Evolutionary conservation across 2,888 invertebrate species (phyloP), one percentile per base, ranked within the genome.

Genomic region (Phanerotoma sp.): DNA sequence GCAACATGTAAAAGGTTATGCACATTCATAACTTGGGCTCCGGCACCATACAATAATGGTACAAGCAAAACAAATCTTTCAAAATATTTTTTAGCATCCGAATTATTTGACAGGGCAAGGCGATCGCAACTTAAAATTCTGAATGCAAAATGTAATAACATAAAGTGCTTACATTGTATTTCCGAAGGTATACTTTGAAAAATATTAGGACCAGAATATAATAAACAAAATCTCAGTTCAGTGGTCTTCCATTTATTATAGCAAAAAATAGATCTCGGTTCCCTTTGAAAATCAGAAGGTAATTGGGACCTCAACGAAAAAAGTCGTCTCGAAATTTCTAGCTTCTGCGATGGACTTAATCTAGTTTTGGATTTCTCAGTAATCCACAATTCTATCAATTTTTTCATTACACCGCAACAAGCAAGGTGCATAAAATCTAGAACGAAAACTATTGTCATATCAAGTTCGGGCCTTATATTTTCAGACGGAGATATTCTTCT

Each of bases 221-320:
- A n/a, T n/a, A n/a, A n/a, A n/a, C n/a, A n/a, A n/a, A n/a, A n/a
- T n/a, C n/a, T n/a, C n/a, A n/a, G n/a, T n/a, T n/a, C n/a, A 30
- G 51, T 45, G 10, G 55, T 45, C 30, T 45, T 55, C 2, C 2
- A 44, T 22, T 20, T 44, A n/a, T n/a, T 20, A 2, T 22, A 7
- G 9, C 20, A 9, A n/a, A 15, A 13, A 13, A 44, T 10, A 7
- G 44, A 44, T 44, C 41, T 28, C 11, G 20, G 13, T 21, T 37
- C 46, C 21, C 56, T 18, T 16, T 56, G 32, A 18, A 46, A 46
- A n/a, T 46, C 32, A 10, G n/a, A 4, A 3, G 46, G 32, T 15
- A 46, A 9, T 15, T 46, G 32, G n/a, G n/a, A 6, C 18, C 22
- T 32, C 2, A 30, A 13, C 11, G 11, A 18, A 4, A 30, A 28